These are phyloP conservation scores for Nyctibius bracteatus DNA, from an alignment of 2,113 vertebrate genomes.

Conservation along the genomic window DNA sequence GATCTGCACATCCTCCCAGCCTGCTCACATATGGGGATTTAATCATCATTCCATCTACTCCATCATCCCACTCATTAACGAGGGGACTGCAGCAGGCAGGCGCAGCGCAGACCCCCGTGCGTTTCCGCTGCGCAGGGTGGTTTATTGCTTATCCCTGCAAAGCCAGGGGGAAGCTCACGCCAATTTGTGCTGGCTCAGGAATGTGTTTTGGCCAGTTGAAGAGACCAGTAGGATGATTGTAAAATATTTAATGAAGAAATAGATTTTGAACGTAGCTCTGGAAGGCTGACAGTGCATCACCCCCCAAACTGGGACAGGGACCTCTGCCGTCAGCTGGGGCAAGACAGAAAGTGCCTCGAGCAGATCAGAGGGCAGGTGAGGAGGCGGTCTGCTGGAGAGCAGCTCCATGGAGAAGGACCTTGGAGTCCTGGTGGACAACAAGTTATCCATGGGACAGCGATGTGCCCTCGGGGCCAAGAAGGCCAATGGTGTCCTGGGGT, in stretches of 20 bases:
- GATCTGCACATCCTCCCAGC: constrained; percentile 21
- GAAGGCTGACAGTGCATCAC: background rate
- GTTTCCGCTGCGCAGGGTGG: background rate
- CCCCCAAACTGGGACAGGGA: background rate
- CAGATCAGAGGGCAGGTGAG: no score
- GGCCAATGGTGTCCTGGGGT: no score
- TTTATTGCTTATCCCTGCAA: background rate
- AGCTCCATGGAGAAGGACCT: no score
- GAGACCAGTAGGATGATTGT: accelerated
- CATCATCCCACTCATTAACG: background rate
- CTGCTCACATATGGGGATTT: background rate
- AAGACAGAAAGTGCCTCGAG: background rate
- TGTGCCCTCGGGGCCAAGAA: no score
- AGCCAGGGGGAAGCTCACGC: background rate
- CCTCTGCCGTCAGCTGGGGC: background rate
- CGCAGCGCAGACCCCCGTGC: background rate
- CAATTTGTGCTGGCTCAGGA: background rate
- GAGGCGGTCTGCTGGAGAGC: no score
- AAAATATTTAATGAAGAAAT: background rate
- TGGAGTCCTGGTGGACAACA: no score
- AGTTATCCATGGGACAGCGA: no score
- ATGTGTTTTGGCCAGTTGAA: background rate
- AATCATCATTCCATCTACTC: background rate
- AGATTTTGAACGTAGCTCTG: background rate
- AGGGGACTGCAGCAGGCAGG: background rate